phyloP scores from a whole-genome alignment of 2,113 vertebrate genomes.

The Alosa alosa region DNA sequence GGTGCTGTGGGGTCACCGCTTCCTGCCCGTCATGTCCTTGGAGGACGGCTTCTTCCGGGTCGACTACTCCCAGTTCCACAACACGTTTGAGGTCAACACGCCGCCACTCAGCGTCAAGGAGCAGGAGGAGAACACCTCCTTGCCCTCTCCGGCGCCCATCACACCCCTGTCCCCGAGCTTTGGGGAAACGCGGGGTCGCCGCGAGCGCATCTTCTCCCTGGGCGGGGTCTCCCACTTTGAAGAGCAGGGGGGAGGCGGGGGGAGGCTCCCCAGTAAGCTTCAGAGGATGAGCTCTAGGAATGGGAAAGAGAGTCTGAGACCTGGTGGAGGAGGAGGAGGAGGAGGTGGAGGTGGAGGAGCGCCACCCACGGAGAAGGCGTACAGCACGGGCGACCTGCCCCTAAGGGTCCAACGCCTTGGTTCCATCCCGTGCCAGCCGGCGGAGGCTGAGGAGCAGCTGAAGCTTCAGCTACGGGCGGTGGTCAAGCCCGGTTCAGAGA shows the following conservation, averaged over 20 bases:
- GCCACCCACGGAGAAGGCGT: constrained; percentile 69
- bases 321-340: constrained; percentile 47
- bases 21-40: constrained; percentile 86
- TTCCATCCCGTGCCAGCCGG: constrained; percentile 64
- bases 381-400: constrained; percentile 75
- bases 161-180: constrained; percentile 54
- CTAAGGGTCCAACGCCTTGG: constrained; percentile 72
- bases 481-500: constrained; percentile 62
- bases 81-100: constrained; percentile 83
- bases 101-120: constrained; percentile 83
- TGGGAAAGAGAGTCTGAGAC: constrained; percentile 68
- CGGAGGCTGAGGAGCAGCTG: constrained; percentile 65
- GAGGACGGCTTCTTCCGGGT: constrained; percentile 90
- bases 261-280: constrained; percentile 75
- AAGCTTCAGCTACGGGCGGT: constrained; percentile 58
- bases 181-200: constrained; percentile 54
- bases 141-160: constrained; percentile 62
- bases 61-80: constrained; percentile 87
- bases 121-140: constrained; percentile 77
- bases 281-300: constrained; percentile 75
- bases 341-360: constrained; percentile 33
- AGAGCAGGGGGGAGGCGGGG: constrained; percentile 54
- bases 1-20: constrained; percentile 86
- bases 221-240: constrained; percentile 67
- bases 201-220: constrained; percentile 72